phyloP scores from a whole-genome alignment of 1,140 invertebrate species.

The Ceratina australensis region DNA sequence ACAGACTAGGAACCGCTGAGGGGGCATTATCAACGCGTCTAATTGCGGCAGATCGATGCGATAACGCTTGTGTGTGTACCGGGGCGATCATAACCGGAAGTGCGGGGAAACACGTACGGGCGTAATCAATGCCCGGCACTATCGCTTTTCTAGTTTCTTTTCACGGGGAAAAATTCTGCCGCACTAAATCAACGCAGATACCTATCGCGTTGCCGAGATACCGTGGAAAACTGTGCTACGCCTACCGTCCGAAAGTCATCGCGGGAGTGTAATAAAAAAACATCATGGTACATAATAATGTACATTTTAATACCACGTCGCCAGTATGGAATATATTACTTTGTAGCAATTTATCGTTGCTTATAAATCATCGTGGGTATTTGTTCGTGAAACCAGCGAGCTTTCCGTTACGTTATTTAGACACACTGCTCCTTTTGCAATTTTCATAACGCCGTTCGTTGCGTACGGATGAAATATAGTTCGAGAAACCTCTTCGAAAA shows the following conservation, averaged over 20 bases:
- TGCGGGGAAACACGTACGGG: not conserved
- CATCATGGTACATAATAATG: not conserved
- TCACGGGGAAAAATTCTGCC: not conserved
- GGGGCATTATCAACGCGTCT: conserved; percentile 2
- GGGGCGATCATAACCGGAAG: not conserved
- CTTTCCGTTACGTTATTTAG: not conserved
- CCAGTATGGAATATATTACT: conserved; percentile 4
- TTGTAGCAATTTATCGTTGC: conserved; percentile 16
- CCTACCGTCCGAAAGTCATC: not conserved
- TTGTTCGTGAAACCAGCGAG: not conserved
- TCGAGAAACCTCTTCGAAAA: too few relatives aligned
- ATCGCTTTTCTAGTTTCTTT: conserved; percentile 2
- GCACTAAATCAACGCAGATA: not conserved
- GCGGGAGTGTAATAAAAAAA: not conserved
- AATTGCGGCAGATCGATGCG: conserved; percentile 21
- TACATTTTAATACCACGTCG: conserved; percentile 5
- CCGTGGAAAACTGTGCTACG: not conserved
- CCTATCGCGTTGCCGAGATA: not conserved
- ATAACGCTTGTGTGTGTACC: not conserved
- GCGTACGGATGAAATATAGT: not conserved
- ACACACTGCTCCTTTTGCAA: not conserved
- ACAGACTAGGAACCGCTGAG: not conserved
- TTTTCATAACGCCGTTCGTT: not conserved
- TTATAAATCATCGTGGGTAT: not conserved
- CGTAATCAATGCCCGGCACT: not conserved